phyloP scores from a whole-genome alignment of 2,888 invertebrate genomes.

The Cheilosia vulpina region DNA sequence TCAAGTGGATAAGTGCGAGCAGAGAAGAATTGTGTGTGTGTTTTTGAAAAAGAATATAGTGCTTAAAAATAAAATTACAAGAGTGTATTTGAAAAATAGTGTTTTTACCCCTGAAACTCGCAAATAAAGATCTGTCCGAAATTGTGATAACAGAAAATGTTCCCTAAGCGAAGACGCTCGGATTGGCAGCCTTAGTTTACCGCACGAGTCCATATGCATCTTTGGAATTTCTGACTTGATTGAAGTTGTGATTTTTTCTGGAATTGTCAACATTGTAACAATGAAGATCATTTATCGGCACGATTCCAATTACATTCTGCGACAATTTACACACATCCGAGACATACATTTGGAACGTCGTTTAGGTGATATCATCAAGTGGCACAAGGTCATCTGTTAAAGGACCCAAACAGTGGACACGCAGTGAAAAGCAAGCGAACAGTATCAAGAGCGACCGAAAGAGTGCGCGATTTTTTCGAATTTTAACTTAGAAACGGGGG shows the following conservation, averaged over 20 bases:
- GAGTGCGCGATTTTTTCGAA: slow-evolving; percentile 33
- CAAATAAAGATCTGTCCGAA: not conserved
- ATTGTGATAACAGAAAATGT: slow-evolving; percentile 49
- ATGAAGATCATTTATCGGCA: slow-evolving; percentile 80
- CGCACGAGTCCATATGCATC: not conserved
- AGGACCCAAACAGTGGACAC: slow-evolving; percentile 17
- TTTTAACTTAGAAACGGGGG: slow-evolving; percentile 70
- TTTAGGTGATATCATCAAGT: slow-evolving; percentile 71
- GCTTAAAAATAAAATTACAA: slow-evolving; percentile 15
- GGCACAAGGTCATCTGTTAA: slow-evolving; percentile 70
- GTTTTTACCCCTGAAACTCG: slow-evolving; percentile 19
- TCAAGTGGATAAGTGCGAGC: slow-evolving; percentile 57
- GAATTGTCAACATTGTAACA: slow-evolving; percentile 77
- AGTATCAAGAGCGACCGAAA: slow-evolving; percentile 28
- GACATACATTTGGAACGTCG: slow-evolving; percentile 70
- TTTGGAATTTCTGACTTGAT: slow-evolving; percentile 3
- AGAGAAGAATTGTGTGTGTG: slow-evolving; percentile 6
- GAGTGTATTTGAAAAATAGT: slow-evolving; percentile 15
- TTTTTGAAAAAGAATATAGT: slow-evolving; percentile 12
- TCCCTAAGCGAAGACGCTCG: slow-evolving; percentile 46
- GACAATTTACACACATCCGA: slow-evolving; percentile 70
- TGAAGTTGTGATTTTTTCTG: slow-evolving; percentile 22
- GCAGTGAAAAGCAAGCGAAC: slow-evolving; percentile 16
- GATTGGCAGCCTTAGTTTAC: slow-evolving; percentile 34
- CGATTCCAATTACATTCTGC: slow-evolving; percentile 71